phyloP scores from a whole-genome alignment of 2,797 vertebrate genomes.

The Anomalospiza imberbis region DNA sequence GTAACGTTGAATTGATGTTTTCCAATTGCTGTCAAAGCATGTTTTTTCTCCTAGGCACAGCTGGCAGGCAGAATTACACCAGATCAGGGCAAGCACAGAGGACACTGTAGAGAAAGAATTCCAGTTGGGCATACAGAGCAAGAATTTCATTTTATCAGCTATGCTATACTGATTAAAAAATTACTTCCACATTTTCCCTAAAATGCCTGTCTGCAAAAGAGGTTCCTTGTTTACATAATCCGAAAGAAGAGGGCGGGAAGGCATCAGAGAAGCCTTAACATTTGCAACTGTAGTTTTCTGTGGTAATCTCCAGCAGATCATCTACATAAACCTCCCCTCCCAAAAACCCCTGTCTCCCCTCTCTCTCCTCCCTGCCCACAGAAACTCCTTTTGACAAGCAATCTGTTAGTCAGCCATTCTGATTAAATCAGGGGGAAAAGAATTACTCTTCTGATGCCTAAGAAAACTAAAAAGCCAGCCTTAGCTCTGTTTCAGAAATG shows the following conservation, averaged over 20 bases:
- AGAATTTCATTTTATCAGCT: not conserved
- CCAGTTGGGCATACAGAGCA: not conserved
- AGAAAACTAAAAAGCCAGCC: not conserved
- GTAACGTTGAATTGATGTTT: not conserved
- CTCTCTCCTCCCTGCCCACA: not conserved
- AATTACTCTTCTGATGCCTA: not conserved
- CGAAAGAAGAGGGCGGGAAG: not conserved
- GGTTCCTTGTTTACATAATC: not conserved
- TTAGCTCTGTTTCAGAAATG: not conserved
- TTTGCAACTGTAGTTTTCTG: not conserved
- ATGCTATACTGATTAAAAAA: not conserved
- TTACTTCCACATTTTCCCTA: not conserved
- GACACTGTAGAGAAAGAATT: not conserved
- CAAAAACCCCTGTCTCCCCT: not conserved
- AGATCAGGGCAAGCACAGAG: not conserved
- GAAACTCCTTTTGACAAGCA: not conserved
- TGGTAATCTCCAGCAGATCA: not conserved
- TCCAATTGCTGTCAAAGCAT: not conserved
- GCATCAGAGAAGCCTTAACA: not conserved
- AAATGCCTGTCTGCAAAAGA: not conserved
- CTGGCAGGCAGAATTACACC: not conserved
- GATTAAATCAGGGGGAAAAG: not conserved
- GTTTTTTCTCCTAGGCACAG: not conserved
- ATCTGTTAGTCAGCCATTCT: not conserved
- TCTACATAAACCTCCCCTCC: not conserved